Evolutionary conservation across 2,797 vertebrate genomes (phyloP).

Genomic region (Hippocampus kuda): DNA sequence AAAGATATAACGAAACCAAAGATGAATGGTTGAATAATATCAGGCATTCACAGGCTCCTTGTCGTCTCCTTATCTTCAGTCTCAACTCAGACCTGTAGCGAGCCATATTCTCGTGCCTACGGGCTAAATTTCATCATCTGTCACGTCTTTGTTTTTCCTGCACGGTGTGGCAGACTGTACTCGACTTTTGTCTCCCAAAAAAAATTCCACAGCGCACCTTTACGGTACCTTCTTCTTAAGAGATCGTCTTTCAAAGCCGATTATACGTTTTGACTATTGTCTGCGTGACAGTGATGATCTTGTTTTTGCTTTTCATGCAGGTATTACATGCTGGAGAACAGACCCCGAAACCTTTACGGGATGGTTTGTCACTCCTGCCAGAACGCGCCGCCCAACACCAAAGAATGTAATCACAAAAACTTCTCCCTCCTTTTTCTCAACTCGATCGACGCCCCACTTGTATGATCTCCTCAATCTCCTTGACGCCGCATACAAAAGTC

Average conservation of each 20-base stretch:
- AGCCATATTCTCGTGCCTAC: neutral
- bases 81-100: neutral
- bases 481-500: neutral
- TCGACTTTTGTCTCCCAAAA: neutral
- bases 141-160: neutral
- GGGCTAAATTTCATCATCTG: neutral
- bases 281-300: neutral
- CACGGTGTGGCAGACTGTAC: neutral
- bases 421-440: neutral
- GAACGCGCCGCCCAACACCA: slow-evolving; percentile 84
- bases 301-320: slow-evolving; percentile 51
- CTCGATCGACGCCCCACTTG: neutral
- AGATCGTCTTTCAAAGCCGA: neutral
- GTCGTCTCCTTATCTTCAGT: neutral
- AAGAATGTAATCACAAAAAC: slow-evolving; percentile 81
- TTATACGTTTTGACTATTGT: neutral
- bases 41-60: neutral
- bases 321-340: slow-evolving; percentile 90
- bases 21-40: neutral
- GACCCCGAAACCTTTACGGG: slow-evolving; percentile 84
- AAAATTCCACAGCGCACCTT: neutral
- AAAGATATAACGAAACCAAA: neutral
- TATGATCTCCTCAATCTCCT: neutral
- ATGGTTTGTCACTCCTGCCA: slow-evolving; percentile 96
- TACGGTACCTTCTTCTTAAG: neutral